A percentile compares a stretch with the other conserved stretches of the same genome.
phyloP scores from a whole-genome alignment of 2,888 invertebrate species.

The Pristionchus maxplancki region DNA sequence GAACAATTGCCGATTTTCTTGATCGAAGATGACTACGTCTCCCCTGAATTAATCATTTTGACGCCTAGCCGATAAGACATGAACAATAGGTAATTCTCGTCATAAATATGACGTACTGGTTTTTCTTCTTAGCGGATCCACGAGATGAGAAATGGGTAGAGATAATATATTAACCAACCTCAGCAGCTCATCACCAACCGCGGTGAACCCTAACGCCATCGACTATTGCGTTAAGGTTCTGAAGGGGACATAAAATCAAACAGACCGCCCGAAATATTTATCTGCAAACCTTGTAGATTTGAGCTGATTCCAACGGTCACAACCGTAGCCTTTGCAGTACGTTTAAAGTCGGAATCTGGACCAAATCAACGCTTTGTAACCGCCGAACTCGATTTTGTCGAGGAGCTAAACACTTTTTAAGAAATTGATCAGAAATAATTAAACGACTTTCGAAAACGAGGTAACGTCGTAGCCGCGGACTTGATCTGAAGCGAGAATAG shows the following conservation, averaged over 20 bases:
- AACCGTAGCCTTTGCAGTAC: background rate
- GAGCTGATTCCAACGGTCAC: background rate
- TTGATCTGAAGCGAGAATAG: background rate
- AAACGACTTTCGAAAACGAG: background rate
- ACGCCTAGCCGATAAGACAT: no score
- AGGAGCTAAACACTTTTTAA: background rate
- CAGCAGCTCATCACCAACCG: constrained; percentile 38
- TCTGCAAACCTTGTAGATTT: background rate
- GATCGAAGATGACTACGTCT: background rate
- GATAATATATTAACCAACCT: no score
- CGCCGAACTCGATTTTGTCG: constrained; percentile 3
- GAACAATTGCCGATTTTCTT: background rate
- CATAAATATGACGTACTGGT: no score
- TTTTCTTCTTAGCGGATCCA: background rate
- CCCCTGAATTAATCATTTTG: background rate
- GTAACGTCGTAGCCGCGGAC: background rate
- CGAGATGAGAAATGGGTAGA: no score
- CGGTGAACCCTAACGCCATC: background rate
- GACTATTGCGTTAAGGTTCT: background rate
- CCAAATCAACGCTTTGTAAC: constrained; percentile 15
- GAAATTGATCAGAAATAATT: background rate
- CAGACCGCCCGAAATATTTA: no score
- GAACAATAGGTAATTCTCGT: no score
- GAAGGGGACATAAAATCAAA: no score
- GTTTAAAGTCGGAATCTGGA: constrained; percentile 11